phyloP scores from a whole-genome alignment of 30 jellyfish, hydroid and myxozoan genomes.

The Hydra vulgaris region DNA sequence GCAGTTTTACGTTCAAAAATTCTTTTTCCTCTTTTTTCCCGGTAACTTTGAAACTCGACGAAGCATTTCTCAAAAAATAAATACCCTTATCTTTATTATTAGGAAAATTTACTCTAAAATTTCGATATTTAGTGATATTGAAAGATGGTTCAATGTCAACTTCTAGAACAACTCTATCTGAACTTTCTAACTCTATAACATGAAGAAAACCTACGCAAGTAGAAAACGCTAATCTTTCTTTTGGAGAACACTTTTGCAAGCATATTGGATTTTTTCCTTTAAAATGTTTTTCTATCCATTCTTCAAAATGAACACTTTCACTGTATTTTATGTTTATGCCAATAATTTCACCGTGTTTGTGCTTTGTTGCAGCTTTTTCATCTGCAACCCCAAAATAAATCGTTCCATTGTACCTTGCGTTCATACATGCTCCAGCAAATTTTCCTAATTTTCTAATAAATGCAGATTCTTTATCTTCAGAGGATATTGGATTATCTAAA shows the following conservation, averaged over 20 bases:
- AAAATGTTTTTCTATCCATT: not conserved
- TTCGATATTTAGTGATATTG: not conserved
- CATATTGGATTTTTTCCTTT: not conserved
- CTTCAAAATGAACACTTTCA: not conserved
- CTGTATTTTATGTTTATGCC: not conserved
- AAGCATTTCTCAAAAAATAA: not conserved
- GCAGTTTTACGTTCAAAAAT: not conserved
- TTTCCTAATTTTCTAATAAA: not conserved
- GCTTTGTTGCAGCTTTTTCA: not conserved
- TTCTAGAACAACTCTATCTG: not conserved
- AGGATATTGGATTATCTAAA: not conserved
- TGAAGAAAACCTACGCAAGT: not conserved
- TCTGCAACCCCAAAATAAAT: not conserved
- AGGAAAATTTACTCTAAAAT: not conserved
- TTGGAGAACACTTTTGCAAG: not conserved
- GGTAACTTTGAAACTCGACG: not conserved
- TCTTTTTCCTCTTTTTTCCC: not conserved
- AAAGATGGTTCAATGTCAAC: not conserved
- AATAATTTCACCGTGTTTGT: not conserved
- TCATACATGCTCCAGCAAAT: not conserved
- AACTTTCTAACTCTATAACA: not conserved
- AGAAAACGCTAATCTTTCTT: not conserved
- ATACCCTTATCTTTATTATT: not conserved
- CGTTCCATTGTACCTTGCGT: not conserved
- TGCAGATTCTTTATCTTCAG: not conserved